Conservation (phyloP, 2,113 vertebrate genomes). For the Forbesichthys papilliferus region DNA sequence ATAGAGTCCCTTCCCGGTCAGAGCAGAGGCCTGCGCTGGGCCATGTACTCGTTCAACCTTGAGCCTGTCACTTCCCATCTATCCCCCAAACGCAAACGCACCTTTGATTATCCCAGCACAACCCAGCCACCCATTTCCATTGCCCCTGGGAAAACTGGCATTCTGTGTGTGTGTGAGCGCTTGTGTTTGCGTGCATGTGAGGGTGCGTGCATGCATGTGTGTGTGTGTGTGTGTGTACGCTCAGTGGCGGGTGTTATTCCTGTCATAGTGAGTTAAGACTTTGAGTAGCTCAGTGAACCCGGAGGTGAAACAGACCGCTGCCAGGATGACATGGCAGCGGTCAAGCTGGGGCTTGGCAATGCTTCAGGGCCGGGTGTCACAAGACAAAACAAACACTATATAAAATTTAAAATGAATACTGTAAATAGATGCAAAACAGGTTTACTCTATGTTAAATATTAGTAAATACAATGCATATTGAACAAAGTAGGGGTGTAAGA, state of each 20-base stretch:
- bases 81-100: conserved; percentile 72
- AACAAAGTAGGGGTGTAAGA: too few relatives aligned
- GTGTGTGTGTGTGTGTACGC: conserved; percentile 14
- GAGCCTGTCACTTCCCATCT: conserved; percentile 89
- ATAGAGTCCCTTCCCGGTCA: conserved; percentile 64
- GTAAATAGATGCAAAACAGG: too few relatives aligned
- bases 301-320: conserved; percentile 78
- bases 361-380: too few relatives aligned
- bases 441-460: too few relatives aligned
- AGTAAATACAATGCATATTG: too few relatives aligned
- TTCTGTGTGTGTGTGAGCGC: neutral
- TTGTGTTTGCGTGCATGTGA: neutral
- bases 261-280: conserved; percentile 84
- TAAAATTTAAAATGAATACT: too few relatives aligned
- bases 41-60: conserved; percentile 80
- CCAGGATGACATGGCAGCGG: conserved; percentile 55
- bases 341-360: neutral
- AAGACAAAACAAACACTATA: too few relatives aligned
- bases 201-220: conserved; percentile 19
- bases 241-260: conserved; percentile 73
- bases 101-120: conserved; percentile 88
- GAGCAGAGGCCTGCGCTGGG: conserved; percentile 73
- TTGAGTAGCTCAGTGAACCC: conserved; percentile 82
- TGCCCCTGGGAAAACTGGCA: conserved; percentile 33
- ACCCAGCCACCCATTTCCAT: conserved; percentile 38